These are phyloP conservation scores for Tupiocoris notatus DNA, from an alignment of 2,888 invertebrate genomes.

Conservation along the genomic window DNA sequence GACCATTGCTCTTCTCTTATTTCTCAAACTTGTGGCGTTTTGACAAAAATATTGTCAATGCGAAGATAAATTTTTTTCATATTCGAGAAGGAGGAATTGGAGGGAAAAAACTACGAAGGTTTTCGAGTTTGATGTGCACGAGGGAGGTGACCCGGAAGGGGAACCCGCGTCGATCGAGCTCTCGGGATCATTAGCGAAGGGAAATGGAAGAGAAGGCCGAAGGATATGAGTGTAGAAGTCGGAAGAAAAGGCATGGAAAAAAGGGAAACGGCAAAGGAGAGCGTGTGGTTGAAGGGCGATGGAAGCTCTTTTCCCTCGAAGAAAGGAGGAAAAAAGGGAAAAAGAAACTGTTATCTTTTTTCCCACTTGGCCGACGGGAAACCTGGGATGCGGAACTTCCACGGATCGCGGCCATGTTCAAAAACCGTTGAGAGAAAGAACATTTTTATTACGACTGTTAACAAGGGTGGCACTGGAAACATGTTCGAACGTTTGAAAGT, in stretches of 20 bases:
- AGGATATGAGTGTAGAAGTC: background rate
- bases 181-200: constrained; percentile 18
- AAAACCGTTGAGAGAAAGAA: background rate
- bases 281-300: background rate
- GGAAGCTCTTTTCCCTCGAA: background rate
- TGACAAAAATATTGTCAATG: no score
- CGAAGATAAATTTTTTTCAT: no score
- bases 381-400: background rate
- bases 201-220: background rate
- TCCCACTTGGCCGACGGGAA: background rate
- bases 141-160: background rate
- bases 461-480: background rate
- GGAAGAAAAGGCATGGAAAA: background rate
- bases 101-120: background rate
- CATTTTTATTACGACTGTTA: background rate
- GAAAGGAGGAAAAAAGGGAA: background rate
- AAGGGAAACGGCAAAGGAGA: background rate
- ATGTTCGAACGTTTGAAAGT: no score
- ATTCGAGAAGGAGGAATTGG: background rate
- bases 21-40: no score
- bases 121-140: background rate
- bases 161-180: constrained; percentile 28
- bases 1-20: no score
- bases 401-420: background rate
- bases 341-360: background rate